Evolutionary conservation across 2,888 invertebrate genomes (phyloP).

Genomic region (Heliothis peltigera): DNA sequence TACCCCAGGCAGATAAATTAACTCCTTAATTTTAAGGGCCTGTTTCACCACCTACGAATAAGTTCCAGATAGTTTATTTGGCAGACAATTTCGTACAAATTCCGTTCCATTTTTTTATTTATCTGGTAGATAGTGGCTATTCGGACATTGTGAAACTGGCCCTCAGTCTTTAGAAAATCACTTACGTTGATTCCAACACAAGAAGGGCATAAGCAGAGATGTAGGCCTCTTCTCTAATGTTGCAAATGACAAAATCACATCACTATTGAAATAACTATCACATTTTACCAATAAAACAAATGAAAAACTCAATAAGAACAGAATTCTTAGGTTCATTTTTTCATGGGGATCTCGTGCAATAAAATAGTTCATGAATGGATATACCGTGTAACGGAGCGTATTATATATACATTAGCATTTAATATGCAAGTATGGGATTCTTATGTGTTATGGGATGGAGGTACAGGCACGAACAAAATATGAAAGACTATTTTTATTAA

Average conservation of each 20-base stretch:
- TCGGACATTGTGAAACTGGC: too few relatives aligned
- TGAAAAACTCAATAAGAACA: constrained; percentile 9
- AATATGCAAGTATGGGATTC: constrained; percentile 46
- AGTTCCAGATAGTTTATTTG: too few relatives aligned
- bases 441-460: constrained; percentile 16
- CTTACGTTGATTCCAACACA: constrained; percentile 81
- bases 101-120: too few relatives aligned
- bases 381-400: constrained; percentile 22
- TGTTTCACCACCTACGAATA: too few relatives aligned
- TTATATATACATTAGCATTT: constrained; percentile 48
- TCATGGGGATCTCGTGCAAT: constrained; percentile 4
- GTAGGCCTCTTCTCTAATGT: constrained; percentile 71
- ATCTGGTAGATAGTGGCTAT: too few relatives aligned
- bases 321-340: constrained; percentile 37
- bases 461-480: constrained; percentile 30
- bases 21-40: too few relatives aligned
- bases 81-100: too few relatives aligned
- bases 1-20: too few relatives aligned
- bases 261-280: constrained; percentile 39
- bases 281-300: constrained; percentile 22
- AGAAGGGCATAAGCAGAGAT: constrained; percentile 71
- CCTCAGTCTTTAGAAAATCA: constrained; percentile 39
- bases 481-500: not conserved
- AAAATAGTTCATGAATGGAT: constrained; percentile 18
- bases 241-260: constrained; percentile 72